phyloP scores from a whole-genome alignment of 2,888 invertebrate species.

The Dicranocentrus wangi region DNA sequence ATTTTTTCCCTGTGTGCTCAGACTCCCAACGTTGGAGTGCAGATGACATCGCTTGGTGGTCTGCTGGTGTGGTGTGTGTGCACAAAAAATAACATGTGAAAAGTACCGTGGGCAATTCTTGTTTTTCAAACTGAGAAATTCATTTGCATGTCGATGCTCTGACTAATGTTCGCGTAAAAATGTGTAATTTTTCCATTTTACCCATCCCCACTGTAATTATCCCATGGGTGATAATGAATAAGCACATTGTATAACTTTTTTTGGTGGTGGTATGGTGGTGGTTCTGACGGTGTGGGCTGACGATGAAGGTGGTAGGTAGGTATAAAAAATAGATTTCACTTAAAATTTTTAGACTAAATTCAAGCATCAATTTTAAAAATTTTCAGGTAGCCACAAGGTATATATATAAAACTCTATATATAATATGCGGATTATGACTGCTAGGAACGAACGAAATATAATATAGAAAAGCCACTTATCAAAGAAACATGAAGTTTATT shows the following conservation, averaged over 20 bases:
- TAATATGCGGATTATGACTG: too few relatives aligned
- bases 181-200: slow-evolving; percentile 59
- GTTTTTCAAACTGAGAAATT: neutral
- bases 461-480: too few relatives aligned
- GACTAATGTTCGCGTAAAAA: slow-evolving; percentile 58
- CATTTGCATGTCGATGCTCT: slow-evolving; percentile 51
- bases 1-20: neutral
- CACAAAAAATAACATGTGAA: neutral
- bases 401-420: too few relatives aligned
- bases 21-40: too few relatives aligned
- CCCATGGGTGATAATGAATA: slow-evolving; percentile 50
- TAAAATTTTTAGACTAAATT: too few relatives aligned
- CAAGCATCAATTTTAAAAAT: too few relatives aligned
- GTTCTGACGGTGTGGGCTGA: neutral
- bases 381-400: too few relatives aligned
- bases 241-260: slow-evolving; percentile 44
- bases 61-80: neutral
- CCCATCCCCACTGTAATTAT: slow-evolving; percentile 48
- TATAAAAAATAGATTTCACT: too few relatives aligned
- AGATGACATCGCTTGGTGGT: slow-evolving; percentile 62
- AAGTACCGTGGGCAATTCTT: neutral
- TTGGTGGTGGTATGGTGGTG: too few relatives aligned
- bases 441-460: too few relatives aligned
- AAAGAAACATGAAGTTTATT: too few relatives aligned
- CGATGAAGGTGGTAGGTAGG: too few relatives aligned